A percentile compares a stretch with the other conserved stretches of the same genome.
Evolutionary conservation across 2,113 vertebrate species (phyloP).

Genomic region (Bufo bufo): DNA sequence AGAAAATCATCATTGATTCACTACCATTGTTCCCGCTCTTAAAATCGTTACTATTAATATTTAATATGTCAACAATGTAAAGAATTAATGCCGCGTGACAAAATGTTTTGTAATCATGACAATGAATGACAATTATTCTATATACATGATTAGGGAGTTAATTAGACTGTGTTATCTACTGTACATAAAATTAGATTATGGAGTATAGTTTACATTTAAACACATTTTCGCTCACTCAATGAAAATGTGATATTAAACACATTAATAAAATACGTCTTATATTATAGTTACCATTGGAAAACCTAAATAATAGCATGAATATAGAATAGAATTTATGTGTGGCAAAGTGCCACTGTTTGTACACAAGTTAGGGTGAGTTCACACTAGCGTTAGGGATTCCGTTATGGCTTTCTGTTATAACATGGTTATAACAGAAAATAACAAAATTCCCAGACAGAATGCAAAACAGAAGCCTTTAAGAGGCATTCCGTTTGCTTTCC

Average conservation of each 20-base stretch:
- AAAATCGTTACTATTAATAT: conserved; percentile 36
- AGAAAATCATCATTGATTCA: neutral
- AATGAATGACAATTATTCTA: conserved; percentile 27
- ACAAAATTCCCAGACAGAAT: too few relatives aligned
- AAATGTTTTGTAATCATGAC: conserved; percentile 40
- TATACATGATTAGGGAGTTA: conserved; percentile 48
- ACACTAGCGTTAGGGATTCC: too few relatives aligned
- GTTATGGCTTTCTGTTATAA: too few relatives aligned
- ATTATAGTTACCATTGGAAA: neutral
- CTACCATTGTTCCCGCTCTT: neutral
- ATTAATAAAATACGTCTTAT: conserved; percentile 20
- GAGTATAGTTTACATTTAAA: conserved; percentile 20
- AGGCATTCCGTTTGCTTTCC: too few relatives aligned
- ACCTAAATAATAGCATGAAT: neutral
- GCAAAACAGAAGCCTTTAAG: too few relatives aligned
- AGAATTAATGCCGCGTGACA: conserved; percentile 42
- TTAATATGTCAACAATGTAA: conserved; percentile 39
- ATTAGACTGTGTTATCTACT: conserved; percentile 43
- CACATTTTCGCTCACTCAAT: conserved; percentile 19
- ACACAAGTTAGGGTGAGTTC: neutral
- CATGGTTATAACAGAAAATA: too few relatives aligned
- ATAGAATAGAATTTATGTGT: neutral
- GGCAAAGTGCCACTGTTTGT: neutral
- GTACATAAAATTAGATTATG: conserved; percentile 27
- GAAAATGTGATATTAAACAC: conserved; percentile 34